Base-by-base conservation (phyloP, 2,113 vertebrate species). In the Rhea americana region DNA sequence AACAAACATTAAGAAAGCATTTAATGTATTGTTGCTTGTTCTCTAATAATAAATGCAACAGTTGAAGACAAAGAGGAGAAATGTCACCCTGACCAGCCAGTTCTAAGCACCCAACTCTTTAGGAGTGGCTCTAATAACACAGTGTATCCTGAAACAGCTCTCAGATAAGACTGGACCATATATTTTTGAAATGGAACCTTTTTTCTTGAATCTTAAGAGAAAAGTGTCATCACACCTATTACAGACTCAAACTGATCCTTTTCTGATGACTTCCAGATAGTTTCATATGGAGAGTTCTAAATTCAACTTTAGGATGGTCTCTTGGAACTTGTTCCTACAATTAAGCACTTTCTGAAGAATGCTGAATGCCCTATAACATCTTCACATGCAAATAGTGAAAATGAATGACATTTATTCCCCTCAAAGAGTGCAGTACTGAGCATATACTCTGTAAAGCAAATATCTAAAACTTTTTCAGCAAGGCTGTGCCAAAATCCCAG, bases 1-100 rank as follows among this genome's bases (percentile, higher is more conserved):
- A 74, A 86, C 77, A 94, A 93, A 87, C 50, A 87, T 93, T 86
- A 93, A 47, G 94, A 94, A 96, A 94, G 66, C 59, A 53, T 93
- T 91, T 58, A 45, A 82, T 58, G 45, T 73, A 84, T 72, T 87
- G 74, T 48, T 94, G 77, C n/a, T 89, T 48, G 79, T 83, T 41
- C 71, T 93, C 83, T 87, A 85, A 73, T 50, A 79, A 70, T 30
- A 47, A 85, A 82, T 73, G 80, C 70, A 93, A 89, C 39, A 86
- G 82, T 73, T 93, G 80, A 88, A 78, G 45, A 53, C 58, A n/a
- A 53, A 59, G 71, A 86, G 65, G 62, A 76, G 91, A 91, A 88
- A 92, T 86, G 90, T 90, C 65, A 75, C 83, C 80, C 9, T 5
- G 79, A 94, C 91, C 73, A 94, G 76, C 43, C 74, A 51, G 94